These are phyloP conservation scores for Podarcis siculus DNA, from an alignment of 2,797 vertebrate genomes.

Conservation along the genomic window DNA sequence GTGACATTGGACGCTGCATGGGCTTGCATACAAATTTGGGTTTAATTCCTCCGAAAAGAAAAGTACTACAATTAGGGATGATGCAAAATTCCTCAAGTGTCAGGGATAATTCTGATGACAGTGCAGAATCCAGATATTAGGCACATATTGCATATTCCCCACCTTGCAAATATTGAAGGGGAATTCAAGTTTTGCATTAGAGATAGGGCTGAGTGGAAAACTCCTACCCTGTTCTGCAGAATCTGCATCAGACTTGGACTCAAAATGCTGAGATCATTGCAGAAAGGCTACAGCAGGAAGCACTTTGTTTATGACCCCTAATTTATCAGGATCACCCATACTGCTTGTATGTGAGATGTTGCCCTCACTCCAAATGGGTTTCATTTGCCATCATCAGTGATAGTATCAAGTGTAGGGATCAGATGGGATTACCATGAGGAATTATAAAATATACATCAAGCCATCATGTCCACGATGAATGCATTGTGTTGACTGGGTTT, in stretches of 20 bases:
- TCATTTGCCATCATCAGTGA: neutral
- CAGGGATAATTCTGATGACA: neutral
- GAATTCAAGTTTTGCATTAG: neutral
- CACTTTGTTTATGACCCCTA: neutral
- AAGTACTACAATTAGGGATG: neutral
- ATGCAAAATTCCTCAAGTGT: neutral
- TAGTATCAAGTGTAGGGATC: too few species aligned
- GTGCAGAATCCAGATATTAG: neutral
- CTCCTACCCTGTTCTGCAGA: too few species aligned
- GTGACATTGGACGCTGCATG: neutral
- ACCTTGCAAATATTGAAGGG: neutral
- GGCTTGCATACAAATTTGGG: slow-evolving; percentile 13
- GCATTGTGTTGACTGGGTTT: too few species aligned
- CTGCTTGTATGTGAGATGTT: neutral
- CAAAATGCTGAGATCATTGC: too few species aligned
- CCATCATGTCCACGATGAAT: too few species aligned
- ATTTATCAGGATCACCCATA: neutral
- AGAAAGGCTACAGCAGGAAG: too few species aligned
- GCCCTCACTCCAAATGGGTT: neutral
- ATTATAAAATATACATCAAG: too few species aligned
- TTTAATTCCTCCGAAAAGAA: neutral
- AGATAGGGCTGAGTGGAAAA: too few species aligned
- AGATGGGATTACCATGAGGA: too few species aligned
- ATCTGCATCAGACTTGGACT: too few species aligned
- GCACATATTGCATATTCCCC: neutral